These are phyloP conservation scores for Amphiura filiformis DNA, from an alignment of 35 echinoderm and acorn worm genomes.

Conservation along the genomic window DNA sequence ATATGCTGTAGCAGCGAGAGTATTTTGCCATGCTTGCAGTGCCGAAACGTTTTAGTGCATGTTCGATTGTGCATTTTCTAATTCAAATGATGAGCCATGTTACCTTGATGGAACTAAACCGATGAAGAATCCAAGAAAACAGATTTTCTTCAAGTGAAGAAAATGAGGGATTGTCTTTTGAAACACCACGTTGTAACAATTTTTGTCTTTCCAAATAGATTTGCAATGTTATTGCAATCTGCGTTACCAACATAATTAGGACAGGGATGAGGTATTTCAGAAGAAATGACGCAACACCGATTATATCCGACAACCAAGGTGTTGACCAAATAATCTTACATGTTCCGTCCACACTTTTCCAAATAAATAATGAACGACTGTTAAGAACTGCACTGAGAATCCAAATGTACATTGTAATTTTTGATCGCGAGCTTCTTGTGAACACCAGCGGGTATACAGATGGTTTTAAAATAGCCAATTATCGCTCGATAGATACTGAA, in stretches of 20 bases:
- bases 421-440: background rate
- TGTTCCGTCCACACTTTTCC: background rate
- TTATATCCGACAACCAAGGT: background rate
- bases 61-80: no score
- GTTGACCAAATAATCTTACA: background rate
- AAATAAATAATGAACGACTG: background rate
- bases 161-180: background rate
- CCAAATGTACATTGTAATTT: slow-evolving; percentile 15
- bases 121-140: background rate
- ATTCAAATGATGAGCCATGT: no score
- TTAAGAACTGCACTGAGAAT: background rate
- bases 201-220: background rate
- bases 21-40: no score
- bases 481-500: slow-evolving; percentile 18
- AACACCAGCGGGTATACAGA: slow-evolving; percentile 4
- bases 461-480: slow-evolving; percentile 10
- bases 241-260: slow-evolving; percentile 13
- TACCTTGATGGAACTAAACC: background rate
- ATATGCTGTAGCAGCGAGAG: no score
- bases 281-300: background rate
- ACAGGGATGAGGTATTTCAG: slow-evolving; percentile 19
- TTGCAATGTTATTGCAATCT: background rate
- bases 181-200: background rate
- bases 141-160: slow-evolving; percentile 22
- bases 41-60: no score